Evolutionary conservation across 2,888 invertebrate species (phyloP), one percentile per base, ranked within the genome.

Genomic region (Tenthredo amoena): DNA sequence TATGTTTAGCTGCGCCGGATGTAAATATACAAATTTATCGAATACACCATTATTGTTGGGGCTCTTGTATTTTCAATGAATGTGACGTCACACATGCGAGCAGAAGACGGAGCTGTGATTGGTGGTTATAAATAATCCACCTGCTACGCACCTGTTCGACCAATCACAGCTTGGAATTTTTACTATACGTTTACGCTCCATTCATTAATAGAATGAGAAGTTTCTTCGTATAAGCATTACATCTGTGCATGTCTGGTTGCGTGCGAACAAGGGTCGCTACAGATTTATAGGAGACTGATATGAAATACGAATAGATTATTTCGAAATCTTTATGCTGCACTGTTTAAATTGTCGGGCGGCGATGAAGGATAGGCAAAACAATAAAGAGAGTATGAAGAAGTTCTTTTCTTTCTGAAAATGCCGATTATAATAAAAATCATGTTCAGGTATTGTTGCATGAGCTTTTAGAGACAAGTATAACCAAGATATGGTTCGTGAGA

Each of bases 61-160:
- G 18, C 1, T 50, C 18, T 50, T 18, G n/a, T 50, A n/a, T 50
- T 18, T 50, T 50, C 18, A 50, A 50, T 50, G 50, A 50, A 50
- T n/a, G 18, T 71, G 71, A 71, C 71, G 71, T 71, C 71, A 71
- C 7, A n/a, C 15, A 18, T n/a, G 9, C 9, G 37, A 37, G 18
- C 72, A 9, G 34, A 37, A 21, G 34, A 10, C n/a, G 3, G 40
- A 40, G 10, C 37, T 72, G 31, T 72, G 72, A 72, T 72, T 72
- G 72, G 40, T 72, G 12, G 40, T n/a, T 31, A 37, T 37, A 18
- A n/a, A 37, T 18, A n/a, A 37, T 37, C 37, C 72, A 37, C n/a
- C 72, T 72, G 72, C 18, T 72, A 72, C 72, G 37, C 72, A 72
- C 72, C 26, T 40, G 40, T 37, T 40, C 37, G 37, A 40, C 72